These are phyloP conservation scores for Leptonema lineaticorne DNA, from an alignment of 1,140 invertebrate species.

Conservation along the genomic window DNA sequence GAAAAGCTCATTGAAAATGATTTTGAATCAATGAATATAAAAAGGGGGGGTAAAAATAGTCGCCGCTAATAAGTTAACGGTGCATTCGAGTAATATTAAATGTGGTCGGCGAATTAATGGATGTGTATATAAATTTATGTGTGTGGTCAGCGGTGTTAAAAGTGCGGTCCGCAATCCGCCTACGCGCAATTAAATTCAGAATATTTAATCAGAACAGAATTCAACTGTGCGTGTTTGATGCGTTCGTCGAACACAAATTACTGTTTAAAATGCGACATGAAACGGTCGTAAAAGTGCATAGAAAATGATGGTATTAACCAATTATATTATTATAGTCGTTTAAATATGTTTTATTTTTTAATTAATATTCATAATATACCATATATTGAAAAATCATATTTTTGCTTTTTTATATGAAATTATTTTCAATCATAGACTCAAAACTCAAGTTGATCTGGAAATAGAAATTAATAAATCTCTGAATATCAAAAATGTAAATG, in stretches of 20 bases:
- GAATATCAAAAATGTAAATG: too few relatives aligned
- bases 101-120: neutral
- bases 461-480: too few relatives aligned
- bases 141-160: neutral
- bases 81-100: neutral
- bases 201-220: neutral
- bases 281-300: too few relatives aligned
- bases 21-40: neutral
- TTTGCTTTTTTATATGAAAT: too few relatives aligned
- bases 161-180: constrained; percentile 4
- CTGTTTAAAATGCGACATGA: neutral
- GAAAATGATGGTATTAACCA: too few relatives aligned
- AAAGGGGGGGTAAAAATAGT: neutral
- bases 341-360: too few relatives aligned
- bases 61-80: neutral
- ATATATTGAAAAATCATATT: too few relatives aligned
- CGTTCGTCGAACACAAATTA: constrained; percentile 11
- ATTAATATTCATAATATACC: too few relatives aligned
- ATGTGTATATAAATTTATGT: neutral
- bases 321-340: too few relatives aligned
- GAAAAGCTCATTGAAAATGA: neutral
- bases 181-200: constrained; percentile 4
- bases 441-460: too few relatives aligned
- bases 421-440: too few relatives aligned
- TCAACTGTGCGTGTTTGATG: neutral